Percentiles rank a stretch among this genome's conserved stretches.
phyloP scores from a whole-genome alignment of 2,888 invertebrate genomes.

The Odontothrips loti region DNA sequence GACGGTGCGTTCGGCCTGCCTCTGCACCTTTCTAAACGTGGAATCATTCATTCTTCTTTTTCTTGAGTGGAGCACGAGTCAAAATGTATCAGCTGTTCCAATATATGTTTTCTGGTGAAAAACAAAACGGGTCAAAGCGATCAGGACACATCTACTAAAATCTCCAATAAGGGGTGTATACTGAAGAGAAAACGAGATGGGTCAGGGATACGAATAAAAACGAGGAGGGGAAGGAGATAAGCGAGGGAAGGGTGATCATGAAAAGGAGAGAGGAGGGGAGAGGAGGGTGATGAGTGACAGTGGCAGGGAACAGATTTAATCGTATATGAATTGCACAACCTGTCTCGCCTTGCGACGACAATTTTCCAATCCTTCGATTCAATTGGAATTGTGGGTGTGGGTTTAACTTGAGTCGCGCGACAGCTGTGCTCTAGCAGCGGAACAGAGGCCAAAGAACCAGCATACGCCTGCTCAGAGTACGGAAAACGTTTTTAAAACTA shows the following conservation, averaged over 20 bases:
- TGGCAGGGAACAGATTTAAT: neutral
- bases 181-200: neutral
- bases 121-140: neutral
- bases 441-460: neutral
- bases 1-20: neutral
- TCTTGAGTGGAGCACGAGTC: too few species aligned
- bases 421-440: neutral
- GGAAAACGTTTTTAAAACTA: too few species aligned
- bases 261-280: neutral
- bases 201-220: neutral
- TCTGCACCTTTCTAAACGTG: too few species aligned
- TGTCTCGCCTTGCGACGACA: neutral
- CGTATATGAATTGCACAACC: constrained; percentile 13
- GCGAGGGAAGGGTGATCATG: neutral
- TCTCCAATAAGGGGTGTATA: neutral
- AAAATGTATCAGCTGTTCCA: neutral
- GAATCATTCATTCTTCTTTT: too few species aligned
- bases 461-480: neutral
- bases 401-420: constrained; percentile 10
- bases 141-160: neutral
- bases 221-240: neutral
- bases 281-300: neutral
- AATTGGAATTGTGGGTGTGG: neutral
- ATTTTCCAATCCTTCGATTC: neutral
- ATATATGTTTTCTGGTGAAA: neutral